A percentile compares a stretch with the other conserved stretches of the same genome.
These are phyloP conservation scores for Bufo bufo DNA, from an alignment of 2,113 vertebrate species.

Conservation along the genomic window DNA sequence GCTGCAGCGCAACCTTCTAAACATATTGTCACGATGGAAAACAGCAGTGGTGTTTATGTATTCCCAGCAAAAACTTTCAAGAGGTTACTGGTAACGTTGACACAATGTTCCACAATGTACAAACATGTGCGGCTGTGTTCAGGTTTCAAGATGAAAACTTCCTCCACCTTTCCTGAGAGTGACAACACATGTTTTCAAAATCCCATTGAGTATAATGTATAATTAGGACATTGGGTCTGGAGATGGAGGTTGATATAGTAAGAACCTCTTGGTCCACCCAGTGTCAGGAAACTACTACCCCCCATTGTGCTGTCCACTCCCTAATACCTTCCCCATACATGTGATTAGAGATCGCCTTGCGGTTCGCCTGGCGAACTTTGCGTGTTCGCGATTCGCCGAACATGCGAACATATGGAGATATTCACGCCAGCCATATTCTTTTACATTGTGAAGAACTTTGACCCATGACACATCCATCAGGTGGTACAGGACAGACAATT, in stretches of 20 bases:
- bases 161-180: neutral
- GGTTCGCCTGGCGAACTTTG: no score
- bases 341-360: no score
- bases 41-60: slow-evolving; percentile 17
- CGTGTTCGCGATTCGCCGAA: no score
- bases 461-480: no score
- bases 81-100: neutral
- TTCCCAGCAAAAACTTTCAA: slow-evolving; percentile 14
- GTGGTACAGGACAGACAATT: no score
- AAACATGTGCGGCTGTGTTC: slow-evolving; percentile 2
- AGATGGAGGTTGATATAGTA: neutral
- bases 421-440: no score
- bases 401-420: no score
- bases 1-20: neutral
- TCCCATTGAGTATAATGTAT: neutral
- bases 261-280: neutral
- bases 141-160: neutral
- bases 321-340: no score
- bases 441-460: no score
- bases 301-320: no score
- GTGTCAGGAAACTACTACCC: no score
- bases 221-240: neutral
- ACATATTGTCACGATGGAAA: slow-evolving; percentile 42
- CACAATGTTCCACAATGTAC: slow-evolving; percentile 13
- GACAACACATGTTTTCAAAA: neutral